Evolutionary conservation across 2,888 invertebrate genomes (phyloP).

Genomic region (Tetragonula carbonaria): DNA sequence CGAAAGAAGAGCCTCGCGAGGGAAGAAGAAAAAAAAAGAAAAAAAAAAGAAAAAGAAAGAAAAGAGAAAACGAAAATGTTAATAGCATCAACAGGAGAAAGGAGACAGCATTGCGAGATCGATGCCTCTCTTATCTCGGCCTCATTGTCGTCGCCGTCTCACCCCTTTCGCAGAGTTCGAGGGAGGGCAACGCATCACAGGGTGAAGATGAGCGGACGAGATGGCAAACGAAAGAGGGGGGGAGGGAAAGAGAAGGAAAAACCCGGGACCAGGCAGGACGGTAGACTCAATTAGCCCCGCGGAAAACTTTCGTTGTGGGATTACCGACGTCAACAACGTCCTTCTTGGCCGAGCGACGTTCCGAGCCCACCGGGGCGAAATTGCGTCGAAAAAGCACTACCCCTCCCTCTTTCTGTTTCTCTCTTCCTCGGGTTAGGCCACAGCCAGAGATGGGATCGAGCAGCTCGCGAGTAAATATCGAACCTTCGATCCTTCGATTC

Average conservation of each 20-base stretch:
- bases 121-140: constrained; percentile 52
- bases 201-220: constrained; percentile 12
- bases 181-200: constrained; percentile 44
- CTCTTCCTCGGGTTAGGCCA: not conserved
- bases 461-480: too few relatives aligned
- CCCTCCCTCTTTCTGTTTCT: constrained; percentile 41
- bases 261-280: constrained; percentile 24
- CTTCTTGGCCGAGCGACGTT: constrained; percentile 60
- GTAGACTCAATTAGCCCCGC: constrained; percentile 76
- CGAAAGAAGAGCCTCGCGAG: not conserved
- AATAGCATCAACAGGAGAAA: not conserved
- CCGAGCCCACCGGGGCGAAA: constrained; percentile 48
- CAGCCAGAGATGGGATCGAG: not conserved
- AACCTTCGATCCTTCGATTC: too few relatives aligned
- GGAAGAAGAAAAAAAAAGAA: too few relatives aligned
- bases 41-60: too few relatives aligned
- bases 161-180: not conserved
- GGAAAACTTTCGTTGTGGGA: constrained; percentile 74
- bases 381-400: constrained; percentile 63
- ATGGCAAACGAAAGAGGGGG: constrained; percentile 5
- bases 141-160: constrained; percentile 49
- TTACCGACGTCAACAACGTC: constrained; percentile 77
- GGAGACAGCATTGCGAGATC: constrained; percentile 31
- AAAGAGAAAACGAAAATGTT: too few relatives aligned
- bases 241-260: constrained; percentile 4